A percentile compares a stretch with the other conserved stretches of the same genome.
phyloP scores from a whole-genome alignment of 64 coral and sea anemone species.

The Exaiptasia diaphana region DNA sequence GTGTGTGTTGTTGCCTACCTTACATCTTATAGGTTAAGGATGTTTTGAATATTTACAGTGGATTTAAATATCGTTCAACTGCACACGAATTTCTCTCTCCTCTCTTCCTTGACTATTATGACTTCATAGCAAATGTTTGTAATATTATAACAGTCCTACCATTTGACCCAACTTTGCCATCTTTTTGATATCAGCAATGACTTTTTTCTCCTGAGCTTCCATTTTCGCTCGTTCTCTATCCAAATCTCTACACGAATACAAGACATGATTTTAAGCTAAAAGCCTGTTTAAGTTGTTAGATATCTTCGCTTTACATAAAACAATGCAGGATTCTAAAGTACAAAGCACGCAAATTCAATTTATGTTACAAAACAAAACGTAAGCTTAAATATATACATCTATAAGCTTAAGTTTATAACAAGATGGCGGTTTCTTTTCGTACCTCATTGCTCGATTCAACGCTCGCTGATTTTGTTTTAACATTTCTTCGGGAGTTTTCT shows the following conservation, averaged over 20 bases:
- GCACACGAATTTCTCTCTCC: too few relatives aligned
- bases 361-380: background rate
- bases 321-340: background rate
- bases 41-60: too few relatives aligned
- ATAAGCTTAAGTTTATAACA: background rate
- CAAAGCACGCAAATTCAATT: background rate
- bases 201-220: constrained; percentile 91
- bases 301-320: background rate
- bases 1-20: too few relatives aligned
- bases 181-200: constrained; percentile 98
- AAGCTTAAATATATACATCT: background rate
- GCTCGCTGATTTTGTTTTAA: constrained; percentile 88
- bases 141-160: too few relatives aligned
- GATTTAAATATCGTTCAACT: too few relatives aligned
- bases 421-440: background rate
- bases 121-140: too few relatives aligned
- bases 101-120: too few relatives aligned
- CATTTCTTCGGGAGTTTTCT: constrained; percentile 95
- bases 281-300: background rate
- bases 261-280: too few relatives aligned
- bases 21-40: too few relatives aligned
- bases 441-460: constrained; percentile 92
- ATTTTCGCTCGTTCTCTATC: constrained; percentile 87
- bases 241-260: constrained; percentile 95
- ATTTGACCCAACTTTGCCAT: constrained; percentile 95